These are phyloP conservation scores for Myotis lucifugus DNA, from an alignment of 2,113 vertebrate species.

Conservation along the genomic window DNA sequence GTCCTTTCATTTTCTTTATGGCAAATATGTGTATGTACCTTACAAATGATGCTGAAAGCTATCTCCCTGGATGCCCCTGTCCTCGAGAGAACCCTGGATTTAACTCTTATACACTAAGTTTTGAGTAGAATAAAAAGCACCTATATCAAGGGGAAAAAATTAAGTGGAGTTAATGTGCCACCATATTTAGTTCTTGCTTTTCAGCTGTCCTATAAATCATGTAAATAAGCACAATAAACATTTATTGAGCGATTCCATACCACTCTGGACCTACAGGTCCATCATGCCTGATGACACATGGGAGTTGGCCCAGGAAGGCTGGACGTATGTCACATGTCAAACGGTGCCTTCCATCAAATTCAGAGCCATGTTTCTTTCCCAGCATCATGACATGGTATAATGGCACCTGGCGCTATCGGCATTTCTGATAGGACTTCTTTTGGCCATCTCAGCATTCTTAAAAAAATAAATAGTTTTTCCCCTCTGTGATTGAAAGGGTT, in stretches of 20 bases:
- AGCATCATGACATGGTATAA: slow-evolving; percentile 72
- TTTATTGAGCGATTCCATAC: slow-evolving; percentile 46
- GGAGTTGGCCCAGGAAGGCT: slow-evolving; percentile 71
- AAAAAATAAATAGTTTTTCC: slow-evolving; percentile 84
- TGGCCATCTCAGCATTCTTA: slow-evolving; percentile 81
- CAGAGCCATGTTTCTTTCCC: slow-evolving; percentile 69
- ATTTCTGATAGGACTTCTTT: slow-evolving; percentile 81
- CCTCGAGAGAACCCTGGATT: background rate
- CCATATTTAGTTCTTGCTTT: background rate
- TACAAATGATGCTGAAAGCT: background rate
- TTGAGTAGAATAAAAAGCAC: background rate
- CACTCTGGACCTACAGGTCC: slow-evolving; percentile 61
- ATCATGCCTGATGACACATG: slow-evolving; percentile 61
- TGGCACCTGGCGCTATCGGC: slow-evolving; percentile 82
- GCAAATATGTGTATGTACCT: background rate
- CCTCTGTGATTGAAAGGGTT: slow-evolving; percentile 86
- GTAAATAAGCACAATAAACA: slow-evolving; percentile 60
- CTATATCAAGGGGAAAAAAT: background rate
- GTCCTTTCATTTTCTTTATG: background rate
- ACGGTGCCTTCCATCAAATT: slow-evolving; percentile 79
- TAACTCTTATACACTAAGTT: background rate
- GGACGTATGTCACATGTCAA: slow-evolving; percentile 69
- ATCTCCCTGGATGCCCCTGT: background rate
- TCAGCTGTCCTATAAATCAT: slow-evolving; percentile 21
- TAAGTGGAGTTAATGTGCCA: background rate